phyloP scores from a whole-genome alignment of 2,113 vertebrate species.

The Heliornis fulica region DNA sequence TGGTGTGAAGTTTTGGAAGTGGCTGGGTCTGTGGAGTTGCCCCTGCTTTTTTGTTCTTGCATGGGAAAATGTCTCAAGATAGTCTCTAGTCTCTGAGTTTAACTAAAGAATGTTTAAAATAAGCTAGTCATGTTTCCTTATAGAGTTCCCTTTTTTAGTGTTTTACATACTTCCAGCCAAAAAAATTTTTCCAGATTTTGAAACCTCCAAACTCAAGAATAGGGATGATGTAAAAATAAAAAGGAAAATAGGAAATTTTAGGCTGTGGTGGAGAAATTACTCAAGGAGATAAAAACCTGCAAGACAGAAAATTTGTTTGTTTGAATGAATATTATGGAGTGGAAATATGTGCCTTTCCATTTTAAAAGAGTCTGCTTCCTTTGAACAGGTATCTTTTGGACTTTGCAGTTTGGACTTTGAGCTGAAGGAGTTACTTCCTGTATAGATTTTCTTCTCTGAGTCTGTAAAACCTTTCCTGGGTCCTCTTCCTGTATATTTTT shows the following conservation, averaged over 20 bases:
- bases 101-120: not conserved
- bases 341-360: not conserved
- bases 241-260: not conserved
- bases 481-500: not conserved
- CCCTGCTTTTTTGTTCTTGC: not conserved
- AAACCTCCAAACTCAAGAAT: not conserved
- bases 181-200: not conserved
- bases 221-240: not conserved
- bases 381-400: not conserved
- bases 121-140: not conserved
- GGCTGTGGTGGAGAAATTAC: not conserved
- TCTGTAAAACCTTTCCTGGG: not conserved
- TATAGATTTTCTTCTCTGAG: not conserved
- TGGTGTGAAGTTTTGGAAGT: not conserved
- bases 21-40: not conserved
- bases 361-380: not conserved
- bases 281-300: not conserved
- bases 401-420: not conserved
- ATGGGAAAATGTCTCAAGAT: not conserved
- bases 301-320: not conserved
- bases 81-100: not conserved
- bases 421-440: not conserved
- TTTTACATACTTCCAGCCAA: not conserved
- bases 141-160: not conserved
- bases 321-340: not conserved